A percentile compares a stretch with the other conserved stretches of the same genome.
phyloP scores from a whole-genome alignment of 2,113 vertebrate species.

The Varanus komodoensis region DNA sequence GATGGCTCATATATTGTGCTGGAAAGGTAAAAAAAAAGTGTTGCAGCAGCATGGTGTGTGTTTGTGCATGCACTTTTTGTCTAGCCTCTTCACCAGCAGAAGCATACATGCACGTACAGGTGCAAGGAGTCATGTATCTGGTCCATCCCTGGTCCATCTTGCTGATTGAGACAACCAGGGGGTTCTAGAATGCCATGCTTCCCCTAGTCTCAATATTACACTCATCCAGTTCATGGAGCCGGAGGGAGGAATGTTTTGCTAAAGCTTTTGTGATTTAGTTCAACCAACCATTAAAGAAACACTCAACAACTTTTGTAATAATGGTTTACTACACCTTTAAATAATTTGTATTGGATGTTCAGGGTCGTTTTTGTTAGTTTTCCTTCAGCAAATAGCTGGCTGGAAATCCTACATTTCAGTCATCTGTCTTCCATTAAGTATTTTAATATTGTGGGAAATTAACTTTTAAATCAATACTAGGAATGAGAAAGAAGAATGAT shows the following conservation, averaged over 20 bases:
- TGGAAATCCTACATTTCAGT: conserved; percentile 58
- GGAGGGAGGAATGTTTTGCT: conserved; percentile 44
- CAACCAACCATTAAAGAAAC: conserved; percentile 52
- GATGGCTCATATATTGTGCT: background rate
- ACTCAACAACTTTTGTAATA: conserved; percentile 57
- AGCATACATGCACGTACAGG: background rate
- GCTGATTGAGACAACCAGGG: background rate
- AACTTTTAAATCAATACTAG: conserved; percentile 75
- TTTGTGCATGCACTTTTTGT: background rate
- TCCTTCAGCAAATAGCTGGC: conserved; percentile 56
- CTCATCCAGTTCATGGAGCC: conserved; percentile 30
- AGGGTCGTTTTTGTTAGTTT: conserved; percentile 57
- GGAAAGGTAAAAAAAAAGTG: background rate
- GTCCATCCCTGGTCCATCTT: background rate
- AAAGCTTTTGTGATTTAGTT: conserved; percentile 59
- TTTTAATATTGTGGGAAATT: conserved; percentile 74
- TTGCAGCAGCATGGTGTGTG: background rate
- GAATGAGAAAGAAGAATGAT: conserved; percentile 37
- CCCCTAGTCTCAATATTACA: background rate
- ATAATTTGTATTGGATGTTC: conserved; percentile 68
- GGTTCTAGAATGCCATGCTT: background rate
- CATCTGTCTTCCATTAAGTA: conserved; percentile 72
- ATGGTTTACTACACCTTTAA: conserved; percentile 66
- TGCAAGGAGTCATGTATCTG: background rate
- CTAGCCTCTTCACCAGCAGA: background rate